phyloP scores from a whole-genome alignment of 2,113 vertebrate genomes.

The Pygoscelis adeliae region DNA sequence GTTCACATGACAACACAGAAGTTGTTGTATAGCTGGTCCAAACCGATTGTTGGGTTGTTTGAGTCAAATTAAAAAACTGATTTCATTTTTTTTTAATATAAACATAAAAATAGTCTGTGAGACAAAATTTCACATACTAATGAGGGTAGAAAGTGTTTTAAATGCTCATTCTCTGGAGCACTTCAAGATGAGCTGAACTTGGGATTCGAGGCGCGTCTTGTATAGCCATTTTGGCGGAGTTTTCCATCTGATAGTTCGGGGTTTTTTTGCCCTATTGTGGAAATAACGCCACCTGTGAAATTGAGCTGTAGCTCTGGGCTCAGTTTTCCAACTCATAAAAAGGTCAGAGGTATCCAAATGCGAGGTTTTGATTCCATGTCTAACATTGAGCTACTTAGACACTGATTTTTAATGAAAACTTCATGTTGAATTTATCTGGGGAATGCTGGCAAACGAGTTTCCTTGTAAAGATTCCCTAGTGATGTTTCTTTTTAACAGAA shows the following conservation, averaged over 20 bases:
- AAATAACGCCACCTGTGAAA: neutral
- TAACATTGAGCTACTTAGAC: neutral
- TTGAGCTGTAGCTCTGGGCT: neutral
- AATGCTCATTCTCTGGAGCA: neutral
- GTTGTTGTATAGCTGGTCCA: neutral
- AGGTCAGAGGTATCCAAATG: neutral
- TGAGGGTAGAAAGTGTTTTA: neutral
- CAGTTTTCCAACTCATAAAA: neutral
- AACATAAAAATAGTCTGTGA: neutral
- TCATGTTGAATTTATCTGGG: neutral
- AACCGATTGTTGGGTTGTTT: neutral
- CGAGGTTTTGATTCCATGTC: neutral
- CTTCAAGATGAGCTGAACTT: neutral
- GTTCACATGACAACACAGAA: neutral
- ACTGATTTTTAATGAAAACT: neutral
- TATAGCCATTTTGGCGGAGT: neutral
- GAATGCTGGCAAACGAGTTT: neutral
- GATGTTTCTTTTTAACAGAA: neutral
- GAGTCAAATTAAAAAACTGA: neutral
- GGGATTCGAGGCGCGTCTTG: rapidly evolving
- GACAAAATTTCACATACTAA: neutral
- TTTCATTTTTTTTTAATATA: neutral
- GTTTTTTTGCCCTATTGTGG: neutral
- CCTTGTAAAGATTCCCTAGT: neutral
- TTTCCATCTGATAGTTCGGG: neutral